phyloP scores from a whole-genome alignment of 2,113 vertebrate species.

The Apodemus sylvaticus region DNA sequence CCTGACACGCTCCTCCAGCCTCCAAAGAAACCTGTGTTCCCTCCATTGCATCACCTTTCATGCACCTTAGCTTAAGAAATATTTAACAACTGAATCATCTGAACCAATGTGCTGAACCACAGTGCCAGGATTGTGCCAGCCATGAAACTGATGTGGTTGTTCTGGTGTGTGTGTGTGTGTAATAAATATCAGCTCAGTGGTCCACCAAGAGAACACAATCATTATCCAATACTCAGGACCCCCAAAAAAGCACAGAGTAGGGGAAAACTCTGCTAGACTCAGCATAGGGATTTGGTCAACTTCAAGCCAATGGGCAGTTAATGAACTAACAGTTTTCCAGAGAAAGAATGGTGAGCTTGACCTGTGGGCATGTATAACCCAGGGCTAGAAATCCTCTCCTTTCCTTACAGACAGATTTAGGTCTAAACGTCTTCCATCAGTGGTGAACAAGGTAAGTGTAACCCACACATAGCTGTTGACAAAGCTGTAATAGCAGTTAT shows the following conservation, averaged over 20 bases:
- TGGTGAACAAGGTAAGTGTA: neutral
- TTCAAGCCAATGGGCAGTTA: neutral
- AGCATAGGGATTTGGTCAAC: conserved; percentile 3
- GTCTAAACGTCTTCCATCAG: neutral
- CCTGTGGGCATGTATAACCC: neutral
- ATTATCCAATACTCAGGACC: neutral
- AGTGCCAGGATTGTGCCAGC: neutral
- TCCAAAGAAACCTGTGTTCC: neutral
- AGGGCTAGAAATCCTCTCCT: neutral
- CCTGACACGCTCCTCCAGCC: neutral
- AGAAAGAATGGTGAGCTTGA: neutral
- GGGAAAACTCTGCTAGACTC: neutral
- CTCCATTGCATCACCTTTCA: neutral
- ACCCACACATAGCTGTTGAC: neutral
- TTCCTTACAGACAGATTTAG: neutral
- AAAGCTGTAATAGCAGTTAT: neutral
- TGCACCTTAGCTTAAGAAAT: conserved; percentile 13
- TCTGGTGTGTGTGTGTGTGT: neutral
- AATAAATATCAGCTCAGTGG: neutral
- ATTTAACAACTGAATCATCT: neutral
- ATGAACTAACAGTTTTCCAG: neutral
- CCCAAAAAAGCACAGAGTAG: neutral
- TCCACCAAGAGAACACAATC: neutral
- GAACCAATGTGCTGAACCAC: neutral
- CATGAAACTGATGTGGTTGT: neutral